Percentiles rank a stretch among this genome's conserved stretches.
phyloP scores from a whole-genome alignment of 2,113 vertebrate species.

The Sturnus vulgaris region DNA sequence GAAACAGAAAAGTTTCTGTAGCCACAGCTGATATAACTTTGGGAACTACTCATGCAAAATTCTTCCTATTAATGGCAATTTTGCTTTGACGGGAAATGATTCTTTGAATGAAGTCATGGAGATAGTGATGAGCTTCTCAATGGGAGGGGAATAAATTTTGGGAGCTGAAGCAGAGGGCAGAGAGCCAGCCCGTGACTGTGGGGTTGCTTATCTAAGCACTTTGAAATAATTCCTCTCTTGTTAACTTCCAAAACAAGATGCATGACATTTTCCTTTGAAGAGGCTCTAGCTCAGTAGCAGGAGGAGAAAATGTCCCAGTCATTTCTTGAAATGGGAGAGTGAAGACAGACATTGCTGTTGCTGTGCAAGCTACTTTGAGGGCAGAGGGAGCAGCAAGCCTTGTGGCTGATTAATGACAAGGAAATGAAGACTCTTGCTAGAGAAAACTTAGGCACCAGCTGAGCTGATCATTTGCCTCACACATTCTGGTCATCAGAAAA shows the following conservation, averaged over 20 bases:
- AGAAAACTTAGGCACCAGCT: not conserved
- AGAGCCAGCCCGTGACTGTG: fast-evolving
- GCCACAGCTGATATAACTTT: not conserved
- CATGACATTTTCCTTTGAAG: not conserved
- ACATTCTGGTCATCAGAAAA: not conserved
- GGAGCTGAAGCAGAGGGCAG: not conserved
- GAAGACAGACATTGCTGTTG: not conserved
- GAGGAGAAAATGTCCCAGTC: not conserved
- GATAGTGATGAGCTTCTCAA: not conserved
- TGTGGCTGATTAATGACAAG: not conserved
- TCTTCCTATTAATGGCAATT: not conserved
- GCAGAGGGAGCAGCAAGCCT: not conserved
- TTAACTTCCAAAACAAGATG: not conserved
- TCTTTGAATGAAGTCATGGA: not conserved
- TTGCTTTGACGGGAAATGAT: not conserved
- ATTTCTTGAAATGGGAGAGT: not conserved
- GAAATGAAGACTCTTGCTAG: not conserved
- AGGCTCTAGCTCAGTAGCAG: not conserved
- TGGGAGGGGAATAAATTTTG: not conserved
- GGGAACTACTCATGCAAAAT: not conserved
- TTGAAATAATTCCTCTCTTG: not conserved
- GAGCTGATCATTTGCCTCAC: not conserved
- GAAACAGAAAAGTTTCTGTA: not conserved
- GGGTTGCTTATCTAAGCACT: not conserved
- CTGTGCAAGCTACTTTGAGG: not conserved